Percentiles rank a stretch among this genome's conserved stretches.
Conservation (phyloP, 2,797 vertebrate genomes). For the Ceyx erithaca region DNA sequence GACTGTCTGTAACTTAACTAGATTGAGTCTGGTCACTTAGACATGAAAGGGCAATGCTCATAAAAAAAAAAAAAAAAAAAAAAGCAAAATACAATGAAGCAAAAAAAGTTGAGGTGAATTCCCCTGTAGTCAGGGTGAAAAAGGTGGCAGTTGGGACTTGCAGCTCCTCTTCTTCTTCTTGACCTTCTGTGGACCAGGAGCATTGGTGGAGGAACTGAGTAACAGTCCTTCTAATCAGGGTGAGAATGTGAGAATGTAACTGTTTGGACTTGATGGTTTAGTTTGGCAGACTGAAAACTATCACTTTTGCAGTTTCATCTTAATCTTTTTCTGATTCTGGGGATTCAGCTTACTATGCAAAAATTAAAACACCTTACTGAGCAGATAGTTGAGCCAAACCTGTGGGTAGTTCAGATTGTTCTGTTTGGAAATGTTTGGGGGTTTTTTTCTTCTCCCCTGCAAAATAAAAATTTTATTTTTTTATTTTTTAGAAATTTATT, state of each 20-base stretch:
- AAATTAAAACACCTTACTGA: background rate
- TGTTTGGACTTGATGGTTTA: background rate
- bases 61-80: background rate
- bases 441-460: accelerated
- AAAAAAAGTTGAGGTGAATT: background rate
- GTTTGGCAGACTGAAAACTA: background rate
- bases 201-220: background rate
- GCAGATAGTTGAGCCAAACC: background rate
- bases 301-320: background rate
- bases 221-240: background rate
- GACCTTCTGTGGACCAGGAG: background rate
- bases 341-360: background rate
- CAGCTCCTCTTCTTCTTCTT: background rate
- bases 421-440: background rate
- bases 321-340: background rate
- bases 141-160: background rate
- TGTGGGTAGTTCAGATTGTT: background rate
- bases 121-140: background rate
- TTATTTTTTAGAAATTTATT: background rate
- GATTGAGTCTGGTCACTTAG: background rate
- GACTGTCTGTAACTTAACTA: background rate
- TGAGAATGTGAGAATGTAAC: background rate
- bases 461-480: background rate
- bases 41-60: background rate
- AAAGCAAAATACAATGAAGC: background rate